Conservation (phyloP, 2,888 invertebrate species). For the Ypsolopha scabrella region DNA sequence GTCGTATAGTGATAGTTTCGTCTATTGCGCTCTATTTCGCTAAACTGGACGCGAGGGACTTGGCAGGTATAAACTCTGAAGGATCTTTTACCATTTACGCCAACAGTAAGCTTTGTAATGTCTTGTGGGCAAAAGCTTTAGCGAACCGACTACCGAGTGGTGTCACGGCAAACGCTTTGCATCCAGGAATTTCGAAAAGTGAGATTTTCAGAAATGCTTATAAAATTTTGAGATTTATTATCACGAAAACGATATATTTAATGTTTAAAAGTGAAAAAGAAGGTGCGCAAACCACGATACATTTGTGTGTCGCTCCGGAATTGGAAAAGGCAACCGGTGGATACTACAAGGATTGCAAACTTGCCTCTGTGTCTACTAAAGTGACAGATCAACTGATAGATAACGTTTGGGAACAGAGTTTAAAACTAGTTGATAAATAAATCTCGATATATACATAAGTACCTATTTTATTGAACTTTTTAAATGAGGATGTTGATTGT, state of each 20-base stretch:
- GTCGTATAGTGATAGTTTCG: conserved; percentile 53
- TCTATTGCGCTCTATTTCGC: conserved; percentile 37
- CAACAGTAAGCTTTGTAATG: conserved; percentile 48
- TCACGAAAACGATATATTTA: conserved; percentile 64
- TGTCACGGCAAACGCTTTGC: conserved; percentile 82
- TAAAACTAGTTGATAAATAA: too few species aligned
- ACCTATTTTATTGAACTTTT: too few species aligned
- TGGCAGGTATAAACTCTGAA: conserved; percentile 16
- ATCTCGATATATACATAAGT: too few species aligned
- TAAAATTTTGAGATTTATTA: too few species aligned
- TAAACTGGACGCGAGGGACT: conserved; percentile 55
- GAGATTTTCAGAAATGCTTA: too few species aligned
- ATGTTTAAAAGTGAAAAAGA: conserved; percentile 78
- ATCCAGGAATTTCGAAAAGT: too few species aligned
- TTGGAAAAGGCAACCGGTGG: conserved; percentile 75
- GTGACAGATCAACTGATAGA: conserved; percentile 76
- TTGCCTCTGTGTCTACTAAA: conserved; percentile 55
- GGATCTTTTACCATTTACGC: conserved; percentile 51
- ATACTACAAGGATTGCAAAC: conserved; percentile 83
- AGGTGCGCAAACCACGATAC: conserved; percentile 83
- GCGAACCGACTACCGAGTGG: conserved; percentile 48
- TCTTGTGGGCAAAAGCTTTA: conserved; percentile 52
- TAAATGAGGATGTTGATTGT: too few species aligned
- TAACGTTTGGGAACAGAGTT: conserved; percentile 79
- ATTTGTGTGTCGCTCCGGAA: conserved; percentile 80